These are phyloP conservation scores for Chascanopsetta lugubris DNA, from an alignment of 2,113 vertebrate genomes.

Conservation along the genomic window DNA sequence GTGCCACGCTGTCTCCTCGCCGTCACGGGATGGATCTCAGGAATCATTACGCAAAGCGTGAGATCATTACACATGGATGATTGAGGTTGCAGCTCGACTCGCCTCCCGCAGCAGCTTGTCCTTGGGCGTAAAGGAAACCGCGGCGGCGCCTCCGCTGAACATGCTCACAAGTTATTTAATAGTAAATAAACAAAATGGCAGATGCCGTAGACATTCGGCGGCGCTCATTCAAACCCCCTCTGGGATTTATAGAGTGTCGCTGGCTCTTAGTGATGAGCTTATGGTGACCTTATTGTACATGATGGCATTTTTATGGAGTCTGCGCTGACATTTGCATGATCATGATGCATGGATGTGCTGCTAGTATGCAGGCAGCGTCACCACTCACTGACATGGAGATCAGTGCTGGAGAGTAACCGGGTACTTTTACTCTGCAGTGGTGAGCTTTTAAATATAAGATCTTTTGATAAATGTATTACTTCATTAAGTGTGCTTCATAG, in stretches of 20 bases:
- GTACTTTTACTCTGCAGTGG: background rate
- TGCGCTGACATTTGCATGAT: background rate
- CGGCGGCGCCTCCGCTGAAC: background rate
- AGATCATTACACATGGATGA: constrained; percentile 26
- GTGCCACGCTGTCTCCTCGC: constrained; percentile 13
- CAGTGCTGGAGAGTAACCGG: background rate
- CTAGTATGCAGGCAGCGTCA: background rate
- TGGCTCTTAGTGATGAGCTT: constrained; percentile 33
- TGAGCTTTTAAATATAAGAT: background rate
- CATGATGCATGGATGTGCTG: background rate
- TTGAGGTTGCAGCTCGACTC: constrained; percentile 9
- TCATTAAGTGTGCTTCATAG: too few relatives aligned
- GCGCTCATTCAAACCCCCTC: constrained; percentile 20
- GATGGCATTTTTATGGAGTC: constrained; percentile 32
- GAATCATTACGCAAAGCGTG: constrained; percentile 23
- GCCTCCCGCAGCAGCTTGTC: constrained; percentile 2
- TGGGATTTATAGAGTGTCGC: constrained; percentile 24
- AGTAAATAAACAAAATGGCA: constrained; percentile 25
- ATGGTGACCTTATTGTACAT: constrained; percentile 30
- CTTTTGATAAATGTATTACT: too few relatives aligned
- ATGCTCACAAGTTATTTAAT: constrained; percentile 2
- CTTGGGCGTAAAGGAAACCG: constrained; percentile 6
- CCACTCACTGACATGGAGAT: background rate
- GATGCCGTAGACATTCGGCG: background rate
- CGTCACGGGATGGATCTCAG: background rate